Conservation (phyloP, 2,797 vertebrate species). For the Crenuchus spilurus region DNA sequence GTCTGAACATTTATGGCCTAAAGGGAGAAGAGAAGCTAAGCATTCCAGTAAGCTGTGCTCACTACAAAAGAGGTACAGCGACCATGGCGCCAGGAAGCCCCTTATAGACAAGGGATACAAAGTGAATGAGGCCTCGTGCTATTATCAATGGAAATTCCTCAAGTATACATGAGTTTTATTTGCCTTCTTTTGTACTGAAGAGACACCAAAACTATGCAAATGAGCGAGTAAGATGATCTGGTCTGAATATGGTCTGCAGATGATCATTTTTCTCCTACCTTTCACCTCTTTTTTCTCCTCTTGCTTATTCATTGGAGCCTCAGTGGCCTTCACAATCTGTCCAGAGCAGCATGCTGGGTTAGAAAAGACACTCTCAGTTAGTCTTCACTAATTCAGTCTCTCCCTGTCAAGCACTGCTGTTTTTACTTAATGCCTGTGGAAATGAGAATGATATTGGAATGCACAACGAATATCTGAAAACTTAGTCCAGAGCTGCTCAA, state of each 20-base stretch:
- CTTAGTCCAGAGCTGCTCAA: conserved; percentile 10
- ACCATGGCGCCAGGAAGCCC: too few relatives aligned
- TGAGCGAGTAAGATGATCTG: too few relatives aligned
- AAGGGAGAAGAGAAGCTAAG: conserved; percentile 65
- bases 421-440: conserved; percentile 30
- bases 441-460: conserved; percentile 19
- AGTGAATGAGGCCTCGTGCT: too few relatives aligned
- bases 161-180: too few relatives aligned
- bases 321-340: conserved; percentile 88
- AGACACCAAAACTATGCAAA: too few relatives aligned
- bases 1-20: conserved; percentile 62
- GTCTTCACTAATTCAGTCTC: neutral
- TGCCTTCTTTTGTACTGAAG: too few relatives aligned
- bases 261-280: conserved; percentile 76
- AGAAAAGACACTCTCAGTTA: conserved; percentile 38
- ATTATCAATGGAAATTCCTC: too few relatives aligned
- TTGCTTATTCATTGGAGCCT: conserved; percentile 86
- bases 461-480: conserved; percentile 22
- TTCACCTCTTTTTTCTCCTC: conserved; percentile 94
- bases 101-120: too few relatives aligned
- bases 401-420: conserved; percentile 2
- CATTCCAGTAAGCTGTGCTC: conserved; percentile 71
- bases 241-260: too few relatives aligned
- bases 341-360: conserved; percentile 89
- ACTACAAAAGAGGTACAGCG: too few relatives aligned